Evolutionary conservation across 2,797 vertebrate genomes (phyloP).

Genomic region (Benthosema pterotum): DNA sequence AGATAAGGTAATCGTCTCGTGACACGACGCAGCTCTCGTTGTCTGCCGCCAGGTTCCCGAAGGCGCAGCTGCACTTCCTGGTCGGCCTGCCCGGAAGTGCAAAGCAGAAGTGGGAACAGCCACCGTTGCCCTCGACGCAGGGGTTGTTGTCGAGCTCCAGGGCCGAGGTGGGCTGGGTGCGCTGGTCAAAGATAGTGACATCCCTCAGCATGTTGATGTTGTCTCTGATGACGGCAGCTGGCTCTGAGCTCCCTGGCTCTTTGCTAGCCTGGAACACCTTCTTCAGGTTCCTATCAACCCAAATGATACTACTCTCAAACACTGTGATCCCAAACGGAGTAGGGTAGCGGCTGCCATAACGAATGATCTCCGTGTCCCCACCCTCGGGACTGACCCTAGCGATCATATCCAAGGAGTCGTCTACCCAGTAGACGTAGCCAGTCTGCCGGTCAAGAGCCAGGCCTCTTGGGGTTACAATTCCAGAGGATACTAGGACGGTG

Average conservation of each 20-base stretch:
- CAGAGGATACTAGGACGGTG: constrained; percentile 92
- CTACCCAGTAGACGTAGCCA: constrained; percentile 95
- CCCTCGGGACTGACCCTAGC: constrained; percentile 87
- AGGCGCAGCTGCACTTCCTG: constrained; percentile 90
- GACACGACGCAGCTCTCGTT: constrained; percentile 88
- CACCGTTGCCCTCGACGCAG: constrained; percentile 88
- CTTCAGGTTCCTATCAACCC: constrained; percentile 97
- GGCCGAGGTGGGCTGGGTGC: constrained; percentile 81
- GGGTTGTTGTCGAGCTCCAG: constrained; percentile 89
- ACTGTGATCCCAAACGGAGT: constrained; percentile 94
- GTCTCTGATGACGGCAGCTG: constrained; percentile 89
- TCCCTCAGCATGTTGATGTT: constrained; percentile 93
- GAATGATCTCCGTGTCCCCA: constrained; percentile 88
- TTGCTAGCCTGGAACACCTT: constrained; percentile 96
- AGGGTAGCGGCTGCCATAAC: constrained; percentile 93
- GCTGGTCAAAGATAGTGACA: constrained; percentile 86
- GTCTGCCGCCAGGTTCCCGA: constrained; percentile 86
- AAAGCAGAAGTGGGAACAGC: constrained; percentile 94
- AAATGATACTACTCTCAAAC: constrained; percentile 91
- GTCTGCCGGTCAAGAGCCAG: constrained; percentile 88
- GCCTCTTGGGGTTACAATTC: constrained; percentile 92
- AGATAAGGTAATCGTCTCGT: constrained; percentile 91
- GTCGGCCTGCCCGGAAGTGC: constrained; percentile 81
- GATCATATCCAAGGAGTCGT: constrained; percentile 96
- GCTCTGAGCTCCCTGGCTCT: constrained; percentile 86